phyloP scores from a whole-genome alignment of 2,888 invertebrate genomes.

The Anoplius nigerrimus region DNA sequence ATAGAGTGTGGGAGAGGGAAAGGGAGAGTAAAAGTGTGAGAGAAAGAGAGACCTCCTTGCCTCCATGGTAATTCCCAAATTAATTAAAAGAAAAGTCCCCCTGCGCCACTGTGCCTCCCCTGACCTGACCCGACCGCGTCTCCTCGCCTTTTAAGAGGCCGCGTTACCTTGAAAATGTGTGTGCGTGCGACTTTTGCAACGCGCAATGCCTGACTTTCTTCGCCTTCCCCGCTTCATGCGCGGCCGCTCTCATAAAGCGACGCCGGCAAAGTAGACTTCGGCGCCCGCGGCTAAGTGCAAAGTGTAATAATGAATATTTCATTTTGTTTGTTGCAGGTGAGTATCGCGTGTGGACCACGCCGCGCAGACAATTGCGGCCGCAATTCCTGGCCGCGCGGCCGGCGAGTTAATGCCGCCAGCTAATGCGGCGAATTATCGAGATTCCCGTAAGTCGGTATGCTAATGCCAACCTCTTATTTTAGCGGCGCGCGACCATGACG shows the following conservation, averaged over 20 bases:
- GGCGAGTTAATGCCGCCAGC: no score
- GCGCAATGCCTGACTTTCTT: constrained; percentile 1
- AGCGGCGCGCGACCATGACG: no score
- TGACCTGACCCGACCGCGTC: not conserved
- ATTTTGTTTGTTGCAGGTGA: constrained; percentile 61
- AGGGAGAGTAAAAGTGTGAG: not conserved
- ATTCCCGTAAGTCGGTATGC: no score
- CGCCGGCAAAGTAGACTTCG: constrained; percentile 2
- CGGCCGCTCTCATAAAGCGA: not conserved
- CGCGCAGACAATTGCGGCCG: no score
- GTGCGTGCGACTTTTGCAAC: constrained; percentile 8
- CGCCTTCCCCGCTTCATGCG: not conserved
- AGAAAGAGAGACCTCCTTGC: constrained; percentile 19
- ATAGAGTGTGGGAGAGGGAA: not conserved
- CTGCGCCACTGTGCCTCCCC: constrained; percentile 21
- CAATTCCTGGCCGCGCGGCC: no score
- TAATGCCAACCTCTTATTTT: no score
- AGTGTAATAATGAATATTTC: constrained; percentile 20
- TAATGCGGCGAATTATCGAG: not conserved
- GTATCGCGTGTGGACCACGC: constrained; percentile 34
- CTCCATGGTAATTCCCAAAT: constrained; percentile 55
- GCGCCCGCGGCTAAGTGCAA: constrained; percentile 14
- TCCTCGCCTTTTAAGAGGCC: constrained; percentile 41
- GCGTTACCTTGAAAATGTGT: constrained; percentile 21
- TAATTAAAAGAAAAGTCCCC: constrained; percentile 59